A percentile compares a stretch with the other conserved stretches of the same genome.
phyloP scores from a whole-genome alignment of 2,888 invertebrate species.

The Steromphala cineraria region DNA sequence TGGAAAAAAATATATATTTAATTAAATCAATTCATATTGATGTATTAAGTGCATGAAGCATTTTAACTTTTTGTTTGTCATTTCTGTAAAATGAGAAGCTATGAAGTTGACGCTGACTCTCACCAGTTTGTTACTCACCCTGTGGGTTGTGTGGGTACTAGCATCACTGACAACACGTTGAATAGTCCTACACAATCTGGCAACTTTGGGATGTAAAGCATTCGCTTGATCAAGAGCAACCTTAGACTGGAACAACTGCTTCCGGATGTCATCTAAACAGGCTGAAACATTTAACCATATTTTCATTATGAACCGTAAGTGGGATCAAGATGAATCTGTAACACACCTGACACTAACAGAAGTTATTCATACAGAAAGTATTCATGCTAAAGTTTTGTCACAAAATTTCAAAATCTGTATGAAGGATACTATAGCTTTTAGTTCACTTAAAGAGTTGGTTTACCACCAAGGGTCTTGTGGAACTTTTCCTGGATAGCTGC shows the following conservation, averaged over 20 bases:
- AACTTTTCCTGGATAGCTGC: slow-evolving; percentile 54
- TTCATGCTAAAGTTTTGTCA: not conserved
- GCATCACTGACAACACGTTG: slow-evolving; percentile 18
- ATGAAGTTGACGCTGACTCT: too few relatives aligned
- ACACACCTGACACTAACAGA: too few relatives aligned
- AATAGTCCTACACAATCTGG: slow-evolving; percentile 43
- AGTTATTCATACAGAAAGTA: not conserved
- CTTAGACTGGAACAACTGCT: slow-evolving; percentile 42
- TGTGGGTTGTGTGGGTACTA: too few relatives aligned
- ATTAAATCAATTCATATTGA: too few relatives aligned
- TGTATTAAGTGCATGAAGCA: too few relatives aligned
- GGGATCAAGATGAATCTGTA: too few relatives aligned
- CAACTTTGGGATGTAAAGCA: slow-evolving; percentile 51
- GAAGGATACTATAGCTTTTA: not conserved
- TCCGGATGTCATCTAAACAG: slow-evolving; percentile 35
- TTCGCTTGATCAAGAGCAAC: slow-evolving; percentile 34
- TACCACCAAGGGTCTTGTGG: slow-evolving; percentile 42
- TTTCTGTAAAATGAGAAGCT: too few relatives aligned
- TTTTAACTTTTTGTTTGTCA: too few relatives aligned
- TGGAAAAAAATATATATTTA: too few relatives aligned
- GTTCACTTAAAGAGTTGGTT: not conserved
- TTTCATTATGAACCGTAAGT: too few relatives aligned
- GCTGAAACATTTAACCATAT: slow-evolving; percentile 27
- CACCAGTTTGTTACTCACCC: too few relatives aligned
- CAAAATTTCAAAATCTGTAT: not conserved